phyloP scores from a whole-genome alignment of 64 coral and sea anemone genomes.

The Cladopsammia gracilis region DNA sequence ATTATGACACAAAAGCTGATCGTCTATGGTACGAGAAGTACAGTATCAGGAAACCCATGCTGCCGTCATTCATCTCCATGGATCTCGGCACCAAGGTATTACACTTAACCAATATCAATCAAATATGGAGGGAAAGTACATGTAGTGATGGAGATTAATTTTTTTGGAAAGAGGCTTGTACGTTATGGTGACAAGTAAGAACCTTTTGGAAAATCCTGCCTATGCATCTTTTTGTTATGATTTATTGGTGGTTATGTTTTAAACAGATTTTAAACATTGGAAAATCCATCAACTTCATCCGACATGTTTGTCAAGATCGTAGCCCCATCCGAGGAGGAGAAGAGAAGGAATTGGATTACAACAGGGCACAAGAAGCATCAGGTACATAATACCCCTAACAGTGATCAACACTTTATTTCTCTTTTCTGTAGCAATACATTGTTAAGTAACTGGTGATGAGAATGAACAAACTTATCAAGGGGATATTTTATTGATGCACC shows the following conservation, averaged over 20 bases:
- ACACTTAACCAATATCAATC: background rate
- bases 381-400: background rate
- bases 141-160: too few relatives aligned
- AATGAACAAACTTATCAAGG: too few relatives aligned
- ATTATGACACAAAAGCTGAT: conserved; percentile 90
- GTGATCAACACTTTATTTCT: too few relatives aligned
- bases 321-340: conserved; percentile 82
- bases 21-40: conserved; percentile 98
- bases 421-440: too few relatives aligned
- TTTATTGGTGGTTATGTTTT: background rate
- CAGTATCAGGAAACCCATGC: conserved; percentile 93
- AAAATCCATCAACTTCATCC: conserved; percentile 98
- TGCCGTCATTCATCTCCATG: conserved; percentile 95
- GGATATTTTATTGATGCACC: too few relatives aligned
- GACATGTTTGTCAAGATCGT: conserved; percentile 95
- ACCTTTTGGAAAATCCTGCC: background rate
- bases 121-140: too few relatives aligned
- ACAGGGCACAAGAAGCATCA: conserved; percentile 67
- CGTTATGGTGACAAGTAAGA: too few relatives aligned
- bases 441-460: too few relatives aligned
- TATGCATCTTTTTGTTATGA: background rate
- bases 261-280: conserved; percentile 95
- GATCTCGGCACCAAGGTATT: conserved; percentile 91
- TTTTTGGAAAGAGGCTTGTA: too few relatives aligned
- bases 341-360: conserved; percentile 57